Conservation (phyloP, 1,140 invertebrate genomes). For the Drosophila suzukii region DNA sequence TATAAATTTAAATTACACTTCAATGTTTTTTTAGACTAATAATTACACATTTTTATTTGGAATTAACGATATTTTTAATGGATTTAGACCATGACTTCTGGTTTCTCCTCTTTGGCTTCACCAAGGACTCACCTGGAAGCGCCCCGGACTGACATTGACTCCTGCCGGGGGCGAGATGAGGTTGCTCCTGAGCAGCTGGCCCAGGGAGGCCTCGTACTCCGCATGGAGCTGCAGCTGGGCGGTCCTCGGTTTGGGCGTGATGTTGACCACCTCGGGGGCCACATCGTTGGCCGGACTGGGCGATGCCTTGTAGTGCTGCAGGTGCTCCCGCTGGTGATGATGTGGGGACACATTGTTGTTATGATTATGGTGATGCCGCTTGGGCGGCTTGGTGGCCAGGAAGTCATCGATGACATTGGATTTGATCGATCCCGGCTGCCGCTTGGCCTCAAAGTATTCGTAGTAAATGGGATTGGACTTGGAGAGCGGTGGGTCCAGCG, state of each 20-base stretch:
- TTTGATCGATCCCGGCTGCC: conserved; percentile 57
- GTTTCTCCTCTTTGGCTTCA: too few species aligned
- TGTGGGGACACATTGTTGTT: too few species aligned
- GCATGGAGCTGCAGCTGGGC: conserved; percentile 55
- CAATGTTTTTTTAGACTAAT: too few species aligned
- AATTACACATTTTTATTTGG: too few species aligned
- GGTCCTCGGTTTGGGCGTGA: conserved; percentile 83
- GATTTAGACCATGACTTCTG: too few species aligned
- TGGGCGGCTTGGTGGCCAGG: conserved; percentile 65
- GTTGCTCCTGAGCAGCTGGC: conserved; percentile 55
- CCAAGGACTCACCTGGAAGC: conserved; percentile 21
- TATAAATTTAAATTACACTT: too few species aligned
- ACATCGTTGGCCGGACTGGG: conserved; percentile 58
- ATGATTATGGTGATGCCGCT: conserved; percentile 39
- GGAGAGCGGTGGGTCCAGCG: conserved; percentile 52
- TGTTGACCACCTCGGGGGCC: conserved; percentile 64
- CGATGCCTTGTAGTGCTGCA: conserved; percentile 56
- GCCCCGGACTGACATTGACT: conserved; percentile 17
- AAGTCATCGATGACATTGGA: conserved; percentile 75
- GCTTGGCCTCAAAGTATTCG: conserved; percentile 83
- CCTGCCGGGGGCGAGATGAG: conserved; percentile 38
- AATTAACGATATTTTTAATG: too few species aligned
- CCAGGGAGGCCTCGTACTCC: conserved; percentile 63
- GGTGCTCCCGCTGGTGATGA: conserved; percentile 17
- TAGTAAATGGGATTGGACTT: conserved; percentile 84